Evolutionary conservation across 2,888 invertebrate genomes (phyloP), one percentile per base, ranked within the genome.

Genomic region (Erebia ligea): DNA sequence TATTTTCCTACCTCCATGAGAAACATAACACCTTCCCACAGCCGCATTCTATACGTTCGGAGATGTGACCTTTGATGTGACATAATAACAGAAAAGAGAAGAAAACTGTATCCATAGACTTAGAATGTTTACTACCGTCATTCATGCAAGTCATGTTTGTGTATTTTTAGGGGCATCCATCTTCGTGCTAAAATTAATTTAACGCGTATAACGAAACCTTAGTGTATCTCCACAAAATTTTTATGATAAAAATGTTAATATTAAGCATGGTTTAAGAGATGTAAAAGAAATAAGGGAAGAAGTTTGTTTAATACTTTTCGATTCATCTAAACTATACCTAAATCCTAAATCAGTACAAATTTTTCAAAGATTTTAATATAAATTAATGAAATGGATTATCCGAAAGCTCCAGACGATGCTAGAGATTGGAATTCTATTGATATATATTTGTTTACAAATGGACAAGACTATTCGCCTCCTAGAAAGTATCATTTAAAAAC

Each of bases 361-460:
- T 34, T 57, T 58, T 21, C n/a, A 9, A 19, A 10, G 8, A 54
- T 17, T 17, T 52, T 6, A 9, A 4, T 10, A 3, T 11, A n/a
- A 17, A 59, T 42, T 42, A 3, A 59, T 34, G 19, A 40, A 67
- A 77, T 78, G 75, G 68, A 74, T 62, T 68, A 59, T 25, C 67
- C 81, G 4, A 83, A 79, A 76, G 64, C 76, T 15, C 82, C 83
- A 1, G 75, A 79, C 17, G 68, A 70, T 15, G 69, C 70, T 1
- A 66, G 72, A 15, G 68, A 79, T 25, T 76, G 76, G 74, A 48
- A 71, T 42, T 52, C 81, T 1, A 80, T 91, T 25, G 89, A 92
- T 69, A 90, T 92, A 73, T 92, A 78, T 74, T 54, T 92, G 11
- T 92, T 92, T 75, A 81, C 86, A 0, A 92, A 92, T 66, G 92